Base-by-base conservation (phyloP, 1,140 invertebrate genomes). In the Dreissena rostriformis region DNA sequence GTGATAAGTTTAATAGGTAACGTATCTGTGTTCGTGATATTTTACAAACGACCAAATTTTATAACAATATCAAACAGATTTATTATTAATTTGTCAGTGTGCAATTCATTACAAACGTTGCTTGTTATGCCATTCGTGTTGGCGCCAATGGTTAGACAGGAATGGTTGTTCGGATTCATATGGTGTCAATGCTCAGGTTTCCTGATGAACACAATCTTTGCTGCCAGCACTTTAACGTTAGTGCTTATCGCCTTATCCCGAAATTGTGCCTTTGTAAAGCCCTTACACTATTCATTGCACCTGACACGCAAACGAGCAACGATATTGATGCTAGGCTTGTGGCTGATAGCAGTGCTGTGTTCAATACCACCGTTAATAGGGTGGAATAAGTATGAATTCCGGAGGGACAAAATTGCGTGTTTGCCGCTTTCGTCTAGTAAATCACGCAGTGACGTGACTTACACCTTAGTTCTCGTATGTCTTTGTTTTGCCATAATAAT, bases 221-320 rank as follows among this genome's bases (percentile, higher is more conserved):
- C 94, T 0, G 95, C 95, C 24, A 95, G 95, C 19, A 95, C 96
- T 2, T 94, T 97, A 26, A 96, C 96, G 0, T 95, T 97, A 10
- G 94, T 97, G 11, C 94, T 98, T 14, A 97, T 98, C 55, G 96
- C 96, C 0, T 93, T 97, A 2, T 97, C 98, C 90, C 96, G 97
- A 95, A 98, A 79, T 95, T 97, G 88, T 96, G 96, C 87, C 96
- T 97, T 97, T 77, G 89, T 88, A 70, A 89, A 92, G 61, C 89
- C 87, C 82, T 87, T 87, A 86, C 91, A 91, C 92, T 93, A 90
- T 92, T 86, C 82, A 86, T 96, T 96, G 57, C 95, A 96, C 61
- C 95, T 98, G 26, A 96, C 97, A 75, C 96, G 96, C 76, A 93
- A 95, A 17, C 95, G 96, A 72, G 96, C 96, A 0, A 95, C 95